Percentiles rank a stretch among this genome's conserved stretches.
These are phyloP conservation scores for Eristalis pertinax DNA, from an alignment of 2,888 invertebrate genomes.

Conservation along the genomic window DNA sequence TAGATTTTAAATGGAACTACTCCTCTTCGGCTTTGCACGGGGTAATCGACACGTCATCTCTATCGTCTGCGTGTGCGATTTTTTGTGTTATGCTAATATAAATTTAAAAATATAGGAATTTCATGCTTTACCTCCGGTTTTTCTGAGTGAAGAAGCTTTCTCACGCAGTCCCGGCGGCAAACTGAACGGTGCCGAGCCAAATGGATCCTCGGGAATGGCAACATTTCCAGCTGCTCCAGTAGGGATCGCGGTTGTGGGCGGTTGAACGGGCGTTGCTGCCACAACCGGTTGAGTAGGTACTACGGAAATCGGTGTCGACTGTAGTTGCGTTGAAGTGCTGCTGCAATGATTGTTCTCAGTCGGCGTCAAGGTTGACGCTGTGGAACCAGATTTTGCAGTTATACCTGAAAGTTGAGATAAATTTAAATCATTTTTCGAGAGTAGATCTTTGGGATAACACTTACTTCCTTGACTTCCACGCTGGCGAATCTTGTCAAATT, in stretches of 20 bases:
- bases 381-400: slow-evolving; percentile 80
- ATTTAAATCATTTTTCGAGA: neutral
- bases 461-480: slow-evolving; percentile 89
- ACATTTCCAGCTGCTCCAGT: slow-evolving; percentile 57
- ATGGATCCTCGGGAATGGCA: slow-evolving; percentile 87
- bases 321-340: slow-evolving; percentile 54
- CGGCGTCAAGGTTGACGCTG: slow-evolving; percentile 80
- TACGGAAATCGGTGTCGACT: slow-evolving; percentile 59
- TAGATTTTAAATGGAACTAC: slow-evolving; percentile 67
- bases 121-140: slow-evolving; percentile 82
- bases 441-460: slow-evolving; percentile 73
- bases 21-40: slow-evolving; percentile 66
- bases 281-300: slow-evolving; percentile 40
- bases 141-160: slow-evolving; percentile 80
- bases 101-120: slow-evolving; percentile 74
- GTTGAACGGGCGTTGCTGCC: slow-evolving; percentile 24
- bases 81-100: slow-evolving; percentile 68
- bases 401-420: slow-evolving; percentile 75
- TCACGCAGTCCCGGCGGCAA: slow-evolving; percentile 84
- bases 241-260: slow-evolving; percentile 54
- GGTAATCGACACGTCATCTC: slow-evolving; percentile 60
- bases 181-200: slow-evolving; percentile 91
- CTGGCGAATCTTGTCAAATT: slow-evolving; percentile 90
- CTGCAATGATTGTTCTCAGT: slow-evolving; percentile 76
- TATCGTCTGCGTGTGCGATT: slow-evolving; percentile 70